phyloP scores from a whole-genome alignment of 2,888 invertebrate genomes.

The Pandemis corylana region DNA sequence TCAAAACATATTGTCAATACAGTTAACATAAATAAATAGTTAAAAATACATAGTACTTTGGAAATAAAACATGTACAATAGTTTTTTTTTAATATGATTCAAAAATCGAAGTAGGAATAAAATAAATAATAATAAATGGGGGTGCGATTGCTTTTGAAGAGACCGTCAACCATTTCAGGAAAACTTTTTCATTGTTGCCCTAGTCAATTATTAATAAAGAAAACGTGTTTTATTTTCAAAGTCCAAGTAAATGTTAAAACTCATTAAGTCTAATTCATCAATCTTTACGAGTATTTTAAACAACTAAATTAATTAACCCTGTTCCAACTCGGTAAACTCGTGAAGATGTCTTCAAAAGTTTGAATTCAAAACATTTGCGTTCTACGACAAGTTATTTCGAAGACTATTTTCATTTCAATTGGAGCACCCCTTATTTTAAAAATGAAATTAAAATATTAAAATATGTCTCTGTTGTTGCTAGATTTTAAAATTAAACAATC shows the following conservation, averaged over 20 bases:
- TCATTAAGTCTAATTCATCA: constrained; percentile 40
- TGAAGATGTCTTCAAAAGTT: constrained; percentile 28
- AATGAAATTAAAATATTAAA: neutral
- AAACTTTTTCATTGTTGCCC: neutral
- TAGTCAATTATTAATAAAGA: constrained; percentile 33
- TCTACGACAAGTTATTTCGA: neutral
- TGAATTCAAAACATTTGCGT: constrained; percentile 23
- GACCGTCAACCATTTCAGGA: neutral
- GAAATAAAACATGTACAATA: constrained; percentile 19
- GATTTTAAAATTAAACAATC: constrained; percentile 27
- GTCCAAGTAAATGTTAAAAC: constrained; percentile 35
- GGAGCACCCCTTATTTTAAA: neutral
- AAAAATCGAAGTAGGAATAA: neutral
- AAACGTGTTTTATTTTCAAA: constrained; percentile 34
- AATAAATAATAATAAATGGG: neutral
- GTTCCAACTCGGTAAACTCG: constrained; percentile 18
- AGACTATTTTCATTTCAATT: constrained; percentile 3
- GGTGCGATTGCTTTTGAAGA: too few relatives aligned
- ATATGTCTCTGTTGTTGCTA: constrained; percentile 14
- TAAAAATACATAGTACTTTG: constrained; percentile 49
- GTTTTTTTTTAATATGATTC: neutral
- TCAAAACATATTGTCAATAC: constrained; percentile 80
- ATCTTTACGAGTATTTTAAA: constrained; percentile 37
- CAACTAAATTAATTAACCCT: constrained; percentile 35
- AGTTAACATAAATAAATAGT: constrained; percentile 57